Evolutionary conservation across 2,888 invertebrate species (phyloP).

Genomic region (Tipula helvola): DNA sequence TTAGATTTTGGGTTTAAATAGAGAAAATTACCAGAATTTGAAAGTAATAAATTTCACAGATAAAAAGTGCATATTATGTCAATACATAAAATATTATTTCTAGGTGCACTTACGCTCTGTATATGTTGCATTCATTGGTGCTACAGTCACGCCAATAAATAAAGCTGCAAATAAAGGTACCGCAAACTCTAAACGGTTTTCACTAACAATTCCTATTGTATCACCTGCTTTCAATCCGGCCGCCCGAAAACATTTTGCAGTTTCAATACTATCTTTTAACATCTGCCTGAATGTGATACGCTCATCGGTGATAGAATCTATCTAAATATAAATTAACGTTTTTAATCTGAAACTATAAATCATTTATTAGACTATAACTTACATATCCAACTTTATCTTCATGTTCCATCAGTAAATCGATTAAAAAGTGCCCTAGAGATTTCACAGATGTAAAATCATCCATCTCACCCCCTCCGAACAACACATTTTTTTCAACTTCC

Average conservation of each 20-base stretch:
- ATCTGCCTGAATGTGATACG: conserved; percentile 25
- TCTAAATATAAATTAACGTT: background rate
- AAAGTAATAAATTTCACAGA: too few relatives aligned
- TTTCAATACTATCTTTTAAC: conserved; percentile 23
- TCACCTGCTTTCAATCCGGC: conserved; percentile 39
- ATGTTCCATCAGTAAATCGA: background rate
- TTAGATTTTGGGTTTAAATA: too few relatives aligned
- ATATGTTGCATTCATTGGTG: conserved; percentile 47
- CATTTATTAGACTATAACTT: background rate
- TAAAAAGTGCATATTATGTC: too few relatives aligned
- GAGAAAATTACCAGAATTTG: too few relatives aligned
- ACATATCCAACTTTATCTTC: background rate
- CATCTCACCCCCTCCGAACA: background rate
- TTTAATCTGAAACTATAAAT: background rate
- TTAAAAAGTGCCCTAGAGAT: background rate
- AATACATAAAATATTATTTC: too few relatives aligned
- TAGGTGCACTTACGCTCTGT: conserved; percentile 35
- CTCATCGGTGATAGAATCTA: background rate
- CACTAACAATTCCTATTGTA: conserved; percentile 42
- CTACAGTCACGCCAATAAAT: conserved; percentile 41
- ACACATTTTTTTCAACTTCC: background rate
- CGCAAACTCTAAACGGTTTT: conserved; percentile 42
- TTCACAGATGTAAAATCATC: background rate
- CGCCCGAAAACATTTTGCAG: conserved; percentile 32
- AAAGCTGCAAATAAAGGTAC: conserved; percentile 39